phyloP scores from a whole-genome alignment of 2,888 invertebrate genomes.

The Watsonalla cultraria region DNA sequence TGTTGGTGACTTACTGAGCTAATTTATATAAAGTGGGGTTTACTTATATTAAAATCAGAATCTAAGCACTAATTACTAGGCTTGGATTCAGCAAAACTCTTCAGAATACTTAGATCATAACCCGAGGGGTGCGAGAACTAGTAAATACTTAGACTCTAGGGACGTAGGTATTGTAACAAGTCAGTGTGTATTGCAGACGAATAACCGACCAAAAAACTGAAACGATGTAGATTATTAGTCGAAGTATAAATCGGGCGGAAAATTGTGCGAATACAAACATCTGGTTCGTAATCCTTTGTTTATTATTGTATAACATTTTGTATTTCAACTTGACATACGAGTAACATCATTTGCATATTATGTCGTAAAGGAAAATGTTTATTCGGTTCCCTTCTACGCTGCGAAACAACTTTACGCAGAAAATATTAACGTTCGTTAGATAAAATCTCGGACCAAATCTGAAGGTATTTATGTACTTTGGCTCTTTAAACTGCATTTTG shows the following conservation, averaged over 20 bases:
- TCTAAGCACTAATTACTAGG: not conserved
- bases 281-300: conserved; percentile 15
- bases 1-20: too few relatives aligned
- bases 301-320: not conserved
- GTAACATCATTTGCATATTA: too few relatives aligned
- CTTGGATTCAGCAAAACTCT: conserved; percentile 6
- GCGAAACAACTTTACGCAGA: too few relatives aligned
- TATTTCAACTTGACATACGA: not conserved
- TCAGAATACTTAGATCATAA: conserved; percentile 13
- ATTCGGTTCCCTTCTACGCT: too few relatives aligned
- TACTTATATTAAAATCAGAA: too few relatives aligned
- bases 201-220: conserved; percentile 37
- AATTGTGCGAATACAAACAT: conserved; percentile 16
- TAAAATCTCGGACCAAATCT: too few relatives aligned
- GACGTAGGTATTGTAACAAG: conserved; percentile 29
- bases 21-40: too few relatives aligned
- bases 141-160: conserved; percentile 7
- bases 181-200: conserved; percentile 21
- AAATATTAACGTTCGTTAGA: too few relatives aligned
- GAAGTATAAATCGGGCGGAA: conserved; percentile 18
- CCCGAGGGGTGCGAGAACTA: conserved; percentile 21
- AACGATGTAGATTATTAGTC: conserved; percentile 28
- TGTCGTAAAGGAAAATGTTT: too few relatives aligned
- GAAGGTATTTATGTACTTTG: too few relatives aligned
- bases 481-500: too few relatives aligned